Conservation (phyloP, 2,113 vertebrate species). For the Dicrurus megarhynchus region DNA sequence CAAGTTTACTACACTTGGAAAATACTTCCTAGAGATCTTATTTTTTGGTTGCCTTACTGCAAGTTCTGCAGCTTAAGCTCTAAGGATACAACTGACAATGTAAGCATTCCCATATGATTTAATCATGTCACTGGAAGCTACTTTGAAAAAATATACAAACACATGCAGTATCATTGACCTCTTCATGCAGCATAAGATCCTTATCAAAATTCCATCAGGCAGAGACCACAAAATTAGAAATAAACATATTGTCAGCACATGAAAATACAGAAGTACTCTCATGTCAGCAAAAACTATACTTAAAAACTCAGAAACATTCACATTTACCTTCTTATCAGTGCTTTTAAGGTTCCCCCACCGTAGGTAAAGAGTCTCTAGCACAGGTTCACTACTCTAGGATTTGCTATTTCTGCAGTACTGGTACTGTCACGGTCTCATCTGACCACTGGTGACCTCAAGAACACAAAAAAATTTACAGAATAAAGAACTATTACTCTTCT, state of each 20-base stretch:
- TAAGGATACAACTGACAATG: not conserved
- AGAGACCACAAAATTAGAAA: not conserved
- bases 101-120: not conserved
- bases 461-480: not conserved
- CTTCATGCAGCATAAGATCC: not conserved
- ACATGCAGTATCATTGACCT: not conserved
- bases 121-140: not conserved
- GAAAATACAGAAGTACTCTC: not conserved
- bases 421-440: not conserved
- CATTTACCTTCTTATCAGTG: not conserved
- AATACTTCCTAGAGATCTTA: not conserved
- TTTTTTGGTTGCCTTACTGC: not conserved
- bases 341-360: not conserved
- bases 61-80: not conserved
- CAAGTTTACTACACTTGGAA: not conserved
- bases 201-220: not conserved
- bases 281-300: not conserved
- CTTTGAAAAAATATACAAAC: not conserved
- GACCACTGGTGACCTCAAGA: not conserved
- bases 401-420: not conserved
- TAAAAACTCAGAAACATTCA: not conserved
- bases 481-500: not conserved
- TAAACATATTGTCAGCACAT: not conserved
- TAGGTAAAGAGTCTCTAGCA: not conserved
- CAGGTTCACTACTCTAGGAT: not conserved